Conservation (phyloP, 2,113 vertebrate species). For the Sinocyclocheilus anophthalmus region DNA sequence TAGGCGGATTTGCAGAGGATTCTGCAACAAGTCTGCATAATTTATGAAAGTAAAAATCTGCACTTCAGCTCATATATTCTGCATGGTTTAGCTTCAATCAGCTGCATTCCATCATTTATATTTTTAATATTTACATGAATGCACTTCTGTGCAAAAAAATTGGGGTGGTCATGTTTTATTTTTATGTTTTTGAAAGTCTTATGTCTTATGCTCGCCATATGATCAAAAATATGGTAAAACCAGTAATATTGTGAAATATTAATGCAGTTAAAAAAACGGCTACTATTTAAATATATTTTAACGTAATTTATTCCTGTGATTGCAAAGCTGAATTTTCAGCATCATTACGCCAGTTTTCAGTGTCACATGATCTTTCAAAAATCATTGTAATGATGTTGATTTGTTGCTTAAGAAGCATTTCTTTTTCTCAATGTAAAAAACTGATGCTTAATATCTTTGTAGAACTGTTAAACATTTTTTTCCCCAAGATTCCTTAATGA, state of each 20-base stretch:
- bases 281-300: too few species aligned
- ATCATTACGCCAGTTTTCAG: neutral
- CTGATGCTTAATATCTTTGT: too few species aligned
- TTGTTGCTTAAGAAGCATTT: neutral
- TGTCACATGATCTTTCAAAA: neutral
- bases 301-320: too few species aligned
- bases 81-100: neutral
- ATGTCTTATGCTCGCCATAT: neutral
- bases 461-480: too few species aligned
- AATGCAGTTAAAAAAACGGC: neutral
- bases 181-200: neutral
- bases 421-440: too few species aligned
- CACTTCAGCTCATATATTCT: neutral
- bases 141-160: neutral
- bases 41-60: neutral
- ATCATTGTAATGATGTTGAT: neutral
- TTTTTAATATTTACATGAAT: neutral
- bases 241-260: too few species aligned
- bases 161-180: neutral
- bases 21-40: neutral
- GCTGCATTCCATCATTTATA: neutral
- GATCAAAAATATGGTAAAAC: neutral
- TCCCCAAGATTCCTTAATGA: too few species aligned
- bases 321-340: neutral
- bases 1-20: neutral